Percentiles rank a stretch among this genome's conserved stretches.
Conservation (phyloP, 2,113 vertebrate genomes). For the Hippocampus comes region DNA sequence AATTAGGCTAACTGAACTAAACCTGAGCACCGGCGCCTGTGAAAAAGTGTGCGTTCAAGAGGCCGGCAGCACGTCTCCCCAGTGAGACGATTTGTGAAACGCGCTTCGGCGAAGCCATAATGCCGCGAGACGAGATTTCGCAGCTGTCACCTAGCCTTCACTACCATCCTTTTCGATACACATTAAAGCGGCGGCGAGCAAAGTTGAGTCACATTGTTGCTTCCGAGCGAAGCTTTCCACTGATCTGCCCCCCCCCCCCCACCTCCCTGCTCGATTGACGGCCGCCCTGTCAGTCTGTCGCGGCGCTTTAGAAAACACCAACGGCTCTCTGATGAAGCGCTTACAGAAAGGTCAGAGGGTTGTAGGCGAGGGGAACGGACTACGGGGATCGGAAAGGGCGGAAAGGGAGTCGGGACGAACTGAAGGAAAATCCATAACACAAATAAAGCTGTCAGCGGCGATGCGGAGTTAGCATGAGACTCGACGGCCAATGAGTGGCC, state of each 20-base stretch:
- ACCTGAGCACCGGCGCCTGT: conserved; percentile 27
- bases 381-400: conserved; percentile 51
- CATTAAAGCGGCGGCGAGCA: conserved; percentile 60
- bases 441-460: conserved; percentile 77
- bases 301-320: conserved; percentile 73
- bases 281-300: conserved; percentile 73
- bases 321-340: conserved; percentile 70
- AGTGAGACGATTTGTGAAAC: conserved; percentile 44
- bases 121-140: conserved; percentile 23
- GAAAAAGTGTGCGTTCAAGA: conserved; percentile 24
- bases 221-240: conserved; percentile 49
- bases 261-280: conserved; percentile 65
- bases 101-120: conserved; percentile 24
- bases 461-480: conserved; percentile 69
- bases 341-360: conserved; percentile 65
- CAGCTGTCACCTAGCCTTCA: conserved; percentile 63
- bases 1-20: conserved; percentile 19
- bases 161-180: conserved; percentile 52
- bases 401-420: conserved; percentile 52
- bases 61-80: conserved; percentile 20
- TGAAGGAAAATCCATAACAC: conserved; percentile 82
- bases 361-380: conserved; percentile 51
- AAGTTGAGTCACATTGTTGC: conserved; percentile 71
- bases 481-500: conserved; percentile 44
- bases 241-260: conserved; percentile 55